These are phyloP conservation scores for Sylvilagus floridanus DNA, from an alignment of 2,797 vertebrate species.

Conservation along the genomic window DNA sequence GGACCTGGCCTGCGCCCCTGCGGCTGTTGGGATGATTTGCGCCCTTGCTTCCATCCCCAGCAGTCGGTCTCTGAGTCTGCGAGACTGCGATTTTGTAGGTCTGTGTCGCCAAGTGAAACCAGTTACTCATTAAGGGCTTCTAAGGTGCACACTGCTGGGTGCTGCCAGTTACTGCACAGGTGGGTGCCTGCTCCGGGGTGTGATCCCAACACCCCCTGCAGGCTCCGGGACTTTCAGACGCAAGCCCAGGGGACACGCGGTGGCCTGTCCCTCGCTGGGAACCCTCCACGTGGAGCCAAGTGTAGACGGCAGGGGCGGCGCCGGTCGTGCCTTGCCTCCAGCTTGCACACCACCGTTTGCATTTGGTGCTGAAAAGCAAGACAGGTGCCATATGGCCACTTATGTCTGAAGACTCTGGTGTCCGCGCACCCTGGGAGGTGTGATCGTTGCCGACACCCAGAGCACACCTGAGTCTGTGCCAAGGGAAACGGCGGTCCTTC, in stretches of 20 bases:
- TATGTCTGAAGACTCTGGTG: not conserved
- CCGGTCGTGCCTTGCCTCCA: not conserved
- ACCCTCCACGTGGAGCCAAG: rapidly evolving
- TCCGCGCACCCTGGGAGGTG: not conserved
- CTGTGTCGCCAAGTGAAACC: not conserved
- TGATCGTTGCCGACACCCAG: not conserved
- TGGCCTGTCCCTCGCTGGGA: not conserved
- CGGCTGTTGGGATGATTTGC: rapidly evolving
- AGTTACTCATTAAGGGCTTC: not conserved
- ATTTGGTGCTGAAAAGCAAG: conserved; percentile 42
- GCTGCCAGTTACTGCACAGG: too few relatives aligned
- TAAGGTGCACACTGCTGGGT: not conserved
- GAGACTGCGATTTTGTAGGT: not conserved
- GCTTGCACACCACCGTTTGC: not conserved
- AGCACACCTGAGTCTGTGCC: not conserved
- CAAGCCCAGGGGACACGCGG: rapidly evolving
- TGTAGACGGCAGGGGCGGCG: not conserved
- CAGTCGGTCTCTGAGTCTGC: not conserved
- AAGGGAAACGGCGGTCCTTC: not conserved
- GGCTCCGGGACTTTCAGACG: not conserved
- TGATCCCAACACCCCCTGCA: rapidly evolving
- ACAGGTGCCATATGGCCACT: conserved; percentile 38
- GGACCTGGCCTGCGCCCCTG: not conserved
- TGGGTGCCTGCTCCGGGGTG: rapidly evolving
- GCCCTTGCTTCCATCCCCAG: not conserved